These are phyloP conservation scores for Drosophila guanche DNA, from an alignment of 1,140 invertebrate genomes.

Conservation along the genomic window DNA sequence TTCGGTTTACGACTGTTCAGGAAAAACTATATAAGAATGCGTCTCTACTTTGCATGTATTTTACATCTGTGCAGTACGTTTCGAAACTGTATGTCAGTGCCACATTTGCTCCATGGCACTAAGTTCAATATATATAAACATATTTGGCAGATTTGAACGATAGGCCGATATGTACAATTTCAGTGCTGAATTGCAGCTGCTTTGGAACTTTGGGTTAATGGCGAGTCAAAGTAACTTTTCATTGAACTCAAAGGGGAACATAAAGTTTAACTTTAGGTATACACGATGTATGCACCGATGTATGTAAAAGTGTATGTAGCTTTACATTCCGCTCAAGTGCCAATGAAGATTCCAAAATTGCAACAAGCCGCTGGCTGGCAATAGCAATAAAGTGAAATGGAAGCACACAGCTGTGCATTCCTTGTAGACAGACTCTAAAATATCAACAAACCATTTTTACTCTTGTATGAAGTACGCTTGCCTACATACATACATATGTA, in stretches of 20 bases:
- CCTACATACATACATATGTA: too few relatives aligned
- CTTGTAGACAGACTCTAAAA: neutral
- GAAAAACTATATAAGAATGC: constrained; percentile 34
- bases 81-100: neutral
- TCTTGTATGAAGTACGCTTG: neutral
- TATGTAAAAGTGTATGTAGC: neutral
- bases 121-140: too few relatives aligned
- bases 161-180: neutral
- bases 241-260: too few relatives aligned
- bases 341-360: constrained; percentile 50
- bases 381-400: constrained; percentile 28
- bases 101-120: neutral
- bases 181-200: too few relatives aligned
- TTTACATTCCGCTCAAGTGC: constrained; percentile 49
- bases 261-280: too few relatives aligned
- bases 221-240: too few relatives aligned
- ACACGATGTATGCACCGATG: too few relatives aligned
- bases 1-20: constrained; percentile 47
- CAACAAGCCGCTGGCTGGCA: constrained; percentile 6
- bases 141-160: too few relatives aligned
- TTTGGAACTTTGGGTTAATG: too few relatives aligned
- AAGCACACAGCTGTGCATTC: constrained; percentile 8
- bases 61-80: neutral
- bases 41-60: neutral
- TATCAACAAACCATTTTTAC: neutral